phyloP scores from a whole-genome alignment of 2,888 invertebrate genomes.

The Pristionchus japonicus region DNA sequence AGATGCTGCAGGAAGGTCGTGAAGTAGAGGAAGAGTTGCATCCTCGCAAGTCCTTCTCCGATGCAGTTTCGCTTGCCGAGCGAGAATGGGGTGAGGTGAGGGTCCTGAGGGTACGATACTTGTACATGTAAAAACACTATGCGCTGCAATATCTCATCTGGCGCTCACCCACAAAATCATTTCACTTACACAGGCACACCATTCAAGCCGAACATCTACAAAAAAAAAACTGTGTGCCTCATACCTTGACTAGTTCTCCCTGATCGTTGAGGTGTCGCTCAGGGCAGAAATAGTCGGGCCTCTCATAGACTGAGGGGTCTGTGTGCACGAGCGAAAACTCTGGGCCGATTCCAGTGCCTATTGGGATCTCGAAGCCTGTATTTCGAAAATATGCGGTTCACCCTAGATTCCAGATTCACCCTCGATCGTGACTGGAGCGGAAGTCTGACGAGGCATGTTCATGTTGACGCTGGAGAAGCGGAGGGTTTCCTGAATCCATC shows the following conservation, averaged over 20 bases:
- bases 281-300: neutral
- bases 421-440: neutral
- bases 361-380: neutral
- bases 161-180: too few species aligned
- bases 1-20: neutral
- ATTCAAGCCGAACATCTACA: too few species aligned
- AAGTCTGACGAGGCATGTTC: neutral
- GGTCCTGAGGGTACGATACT: too few species aligned
- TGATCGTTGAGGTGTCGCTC: neutral
- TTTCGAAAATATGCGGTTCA: neutral
- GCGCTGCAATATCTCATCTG: too few species aligned
- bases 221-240: neutral
- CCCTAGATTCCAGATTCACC: neutral
- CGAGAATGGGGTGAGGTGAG: neutral
- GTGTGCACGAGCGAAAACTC: neutral
- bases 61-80: slow-evolving; percentile 26
- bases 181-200: too few species aligned
- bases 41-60: slow-evolving; percentile 21
- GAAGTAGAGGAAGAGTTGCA: slow-evolving; percentile 27
- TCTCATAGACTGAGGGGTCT: neutral
- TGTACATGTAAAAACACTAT: too few species aligned
- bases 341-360: neutral
- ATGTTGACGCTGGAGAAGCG: neutral
- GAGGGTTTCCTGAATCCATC: neutral
- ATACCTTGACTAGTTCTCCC: neutral